These are phyloP conservation scores for Lytechinus variegatus DNA, from an alignment of 35 echinoderm and acorn worm species.

Conservation along the genomic window DNA sequence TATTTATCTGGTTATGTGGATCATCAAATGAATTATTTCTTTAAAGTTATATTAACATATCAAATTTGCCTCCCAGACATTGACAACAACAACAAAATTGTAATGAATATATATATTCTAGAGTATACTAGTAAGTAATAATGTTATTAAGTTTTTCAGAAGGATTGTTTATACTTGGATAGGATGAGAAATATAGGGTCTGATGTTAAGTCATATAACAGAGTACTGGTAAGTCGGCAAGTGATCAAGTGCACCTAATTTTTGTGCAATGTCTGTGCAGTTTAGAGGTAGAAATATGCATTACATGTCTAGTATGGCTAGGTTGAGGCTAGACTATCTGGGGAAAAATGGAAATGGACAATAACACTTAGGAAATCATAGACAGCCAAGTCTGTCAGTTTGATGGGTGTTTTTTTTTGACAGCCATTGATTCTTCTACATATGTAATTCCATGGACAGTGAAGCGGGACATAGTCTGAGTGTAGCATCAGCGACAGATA, in stretches of 20 bases:
- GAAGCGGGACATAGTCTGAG: too few species aligned
- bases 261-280: slow-evolving; percentile 2
- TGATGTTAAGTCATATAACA: background rate
- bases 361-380: too few species aligned
- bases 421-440: too few species aligned
- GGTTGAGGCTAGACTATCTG: background rate
- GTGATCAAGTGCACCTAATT: background rate
- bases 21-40: background rate
- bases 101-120: background rate
- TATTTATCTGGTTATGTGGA: background rate
- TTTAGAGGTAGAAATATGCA: background rate
- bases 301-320: background rate
- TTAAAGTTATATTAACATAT: background rate
- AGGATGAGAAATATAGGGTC: background rate
- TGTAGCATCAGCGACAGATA: too few species aligned
- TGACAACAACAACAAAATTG: background rate
- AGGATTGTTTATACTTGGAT: background rate
- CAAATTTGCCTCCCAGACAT: background rate
- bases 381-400: too few species aligned
- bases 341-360: background rate
- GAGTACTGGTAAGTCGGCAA: background rate
- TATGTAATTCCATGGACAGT: too few species aligned
- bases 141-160: background rate
- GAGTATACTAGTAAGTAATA: background rate
- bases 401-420: too few species aligned